Evolutionary conservation across 2,888 invertebrate genomes (phyloP).

Genomic region (Phortica okadai): DNA sequence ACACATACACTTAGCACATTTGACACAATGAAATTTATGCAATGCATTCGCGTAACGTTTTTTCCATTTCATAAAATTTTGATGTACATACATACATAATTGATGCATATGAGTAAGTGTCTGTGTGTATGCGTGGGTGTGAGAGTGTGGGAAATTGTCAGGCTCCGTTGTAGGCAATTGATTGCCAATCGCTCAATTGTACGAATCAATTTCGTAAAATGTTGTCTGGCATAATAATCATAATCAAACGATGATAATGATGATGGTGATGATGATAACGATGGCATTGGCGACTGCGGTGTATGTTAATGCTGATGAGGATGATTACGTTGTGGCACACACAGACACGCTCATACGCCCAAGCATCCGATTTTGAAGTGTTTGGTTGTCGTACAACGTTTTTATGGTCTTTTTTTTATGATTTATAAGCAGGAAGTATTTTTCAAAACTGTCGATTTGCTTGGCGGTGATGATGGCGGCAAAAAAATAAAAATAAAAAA

Average conservation of each 20-base stretch:
- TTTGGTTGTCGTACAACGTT: background rate
- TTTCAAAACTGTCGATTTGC: background rate
- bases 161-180: constrained; percentile 8
- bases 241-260: constrained; percentile 10
- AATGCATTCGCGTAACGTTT: constrained; percentile 20
- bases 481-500: too few relatives aligned
- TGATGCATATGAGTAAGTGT: constrained; percentile 51
- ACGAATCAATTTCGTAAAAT: constrained; percentile 62
- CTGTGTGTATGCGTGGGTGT: constrained; percentile 5
- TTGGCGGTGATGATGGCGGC: background rate
- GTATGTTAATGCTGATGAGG: too few relatives aligned
- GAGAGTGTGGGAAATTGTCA: constrained; percentile 41
- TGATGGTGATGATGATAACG: background rate
- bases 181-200: constrained; percentile 56
- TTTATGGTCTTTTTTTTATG: background rate
- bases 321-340: too few relatives aligned
- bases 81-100: constrained; percentile 46
- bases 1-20: constrained; percentile 2
- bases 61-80: constrained; percentile 34
- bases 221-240: constrained; percentile 33
- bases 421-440: background rate
- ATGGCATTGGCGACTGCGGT: background rate
- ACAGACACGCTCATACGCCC: background rate
- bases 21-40: constrained; percentile 21
- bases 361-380: background rate